Base-by-base conservation (phyloP, 2,113 vertebrate genomes). In the Zootoca vivipara region DNA sequence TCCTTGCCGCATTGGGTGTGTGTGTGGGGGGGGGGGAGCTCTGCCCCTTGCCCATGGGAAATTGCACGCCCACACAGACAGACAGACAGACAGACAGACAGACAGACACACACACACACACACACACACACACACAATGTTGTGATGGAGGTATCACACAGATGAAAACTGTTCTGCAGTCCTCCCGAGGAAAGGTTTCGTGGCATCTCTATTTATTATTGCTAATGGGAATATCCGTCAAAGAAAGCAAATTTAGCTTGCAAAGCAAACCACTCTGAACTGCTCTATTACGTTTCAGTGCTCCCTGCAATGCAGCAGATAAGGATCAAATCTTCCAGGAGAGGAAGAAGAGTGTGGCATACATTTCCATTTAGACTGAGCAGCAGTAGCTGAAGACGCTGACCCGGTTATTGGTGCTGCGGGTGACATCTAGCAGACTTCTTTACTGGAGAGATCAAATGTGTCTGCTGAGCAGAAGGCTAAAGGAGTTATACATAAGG, bases 211-310 rank as follows among this genome's bases (percentile, higher is more conserved):
- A 38, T 83, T 58, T 69, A 78, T 83, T 69, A 69, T 77, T 82
- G 72, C 64, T 78, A 81, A 91, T 87, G 15, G 87, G 72, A 72
- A 35, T 20, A 52, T 0, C 0, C 30, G 40, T 65, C 64, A 56
- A 2, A 86, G 90, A 83, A 94, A 92, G 70, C 22, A 88, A 78
- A 93, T 28, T 4, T 33, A 35, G 3, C 42, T 85, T 18, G 35
- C 85, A 62, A 58, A 92, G 89, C 42, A 26, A 86, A 62, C 85
- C 62, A 52, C 46, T 82, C 35, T 16, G 20, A 83, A 77, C 22
- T 33, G 22, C 30, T 78, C 35, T 78, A 33, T 86, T 33, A 72
- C 30, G 15, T 86, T 78, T 78, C 12, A 15, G n/a, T 46, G 38
- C 65, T 79, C 70, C 80, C 91, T 56, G 35, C 9, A n/a, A 28